Base-by-base conservation (phyloP, 2,888 invertebrate genomes). In the Scrobipalpa costella region DNA sequence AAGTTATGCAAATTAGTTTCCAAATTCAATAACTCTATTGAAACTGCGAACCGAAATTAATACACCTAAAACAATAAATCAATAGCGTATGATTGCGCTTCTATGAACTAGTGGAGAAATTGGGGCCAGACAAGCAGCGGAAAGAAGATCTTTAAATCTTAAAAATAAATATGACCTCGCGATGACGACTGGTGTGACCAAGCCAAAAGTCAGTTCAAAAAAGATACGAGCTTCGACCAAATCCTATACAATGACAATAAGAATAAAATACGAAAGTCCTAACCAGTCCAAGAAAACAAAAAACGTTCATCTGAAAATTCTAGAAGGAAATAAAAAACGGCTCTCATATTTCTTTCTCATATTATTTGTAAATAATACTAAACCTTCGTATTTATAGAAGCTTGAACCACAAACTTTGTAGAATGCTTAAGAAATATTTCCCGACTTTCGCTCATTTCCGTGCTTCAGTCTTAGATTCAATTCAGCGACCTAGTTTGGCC, bases 401-500 rank as follows among this genome's bases (percentile, higher is more conserved):
- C 44, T 3, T 1, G 15, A 44, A 15, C 5, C 27, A 27, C 27
- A n/a, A n/a, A n/a, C 11, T 40, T 13, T 40, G 7, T 13, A 40
- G 3, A 15, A 5, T 7, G 9, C 2, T 13, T 0, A 40, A 44
- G n/a, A 44, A 44, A 13, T 40, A 17, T 62, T 52, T 50, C 9
- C 15, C 34, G 33, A 15, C 15, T 33, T 47, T 59, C 44, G 33
- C 64, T 63, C 61, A 64, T 63, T 61, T 19, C 57, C 57, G n/a
- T 5, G 64, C 64, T 52, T 50, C 55, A 9, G 21, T 17, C 57
- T 52, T 74, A 78, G 81, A 80, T 84, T 78, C 76, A 79, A 80
- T 82, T 77, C 73, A 73, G 74, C 83, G 85, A 81, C 85, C 86
- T 79, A 87, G 78, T 82, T 85, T 72, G 74, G 61, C 71, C 40